Conservation (phyloP, 2,113 vertebrate species). For the Rhegmatorhina hoffmannsi region DNA sequence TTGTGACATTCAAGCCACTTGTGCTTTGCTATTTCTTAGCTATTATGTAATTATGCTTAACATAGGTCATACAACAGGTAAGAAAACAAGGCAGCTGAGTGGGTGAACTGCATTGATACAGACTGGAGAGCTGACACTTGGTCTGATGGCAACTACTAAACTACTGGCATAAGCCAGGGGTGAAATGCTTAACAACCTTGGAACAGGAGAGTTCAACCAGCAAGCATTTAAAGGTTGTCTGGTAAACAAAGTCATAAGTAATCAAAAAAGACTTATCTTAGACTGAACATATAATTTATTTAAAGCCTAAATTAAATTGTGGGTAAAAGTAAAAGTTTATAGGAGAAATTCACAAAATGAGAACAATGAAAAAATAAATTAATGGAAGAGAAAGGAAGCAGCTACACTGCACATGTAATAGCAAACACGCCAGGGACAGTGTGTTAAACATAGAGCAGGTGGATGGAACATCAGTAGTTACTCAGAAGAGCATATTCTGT, state of each 20-base stretch:
- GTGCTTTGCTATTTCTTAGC: background rate
- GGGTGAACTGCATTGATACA: background rate
- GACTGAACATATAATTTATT: background rate
- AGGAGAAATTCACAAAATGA: background rate
- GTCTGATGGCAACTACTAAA: background rate
- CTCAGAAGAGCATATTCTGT: background rate
- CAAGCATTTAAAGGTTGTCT: background rate
- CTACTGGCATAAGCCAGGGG: background rate
- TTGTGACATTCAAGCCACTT: background rate
- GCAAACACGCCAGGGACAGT: rapidly evolving
- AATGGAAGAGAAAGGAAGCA: background rate
- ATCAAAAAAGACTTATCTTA: background rate
- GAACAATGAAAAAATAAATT: background rate
- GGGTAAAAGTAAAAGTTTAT: background rate
- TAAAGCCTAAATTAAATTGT: background rate
- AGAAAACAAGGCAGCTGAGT: background rate
- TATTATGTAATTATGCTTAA: background rate
- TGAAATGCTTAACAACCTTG: background rate
- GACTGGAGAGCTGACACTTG: background rate
- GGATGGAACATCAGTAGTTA: background rate
- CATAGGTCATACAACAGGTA: background rate
- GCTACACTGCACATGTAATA: background rate
- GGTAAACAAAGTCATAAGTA: background rate
- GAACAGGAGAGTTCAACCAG: background rate
- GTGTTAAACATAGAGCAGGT: background rate